phyloP scores from a whole-genome alignment of 2,888 invertebrate species.

The Sarcophaga variegata region DNA sequence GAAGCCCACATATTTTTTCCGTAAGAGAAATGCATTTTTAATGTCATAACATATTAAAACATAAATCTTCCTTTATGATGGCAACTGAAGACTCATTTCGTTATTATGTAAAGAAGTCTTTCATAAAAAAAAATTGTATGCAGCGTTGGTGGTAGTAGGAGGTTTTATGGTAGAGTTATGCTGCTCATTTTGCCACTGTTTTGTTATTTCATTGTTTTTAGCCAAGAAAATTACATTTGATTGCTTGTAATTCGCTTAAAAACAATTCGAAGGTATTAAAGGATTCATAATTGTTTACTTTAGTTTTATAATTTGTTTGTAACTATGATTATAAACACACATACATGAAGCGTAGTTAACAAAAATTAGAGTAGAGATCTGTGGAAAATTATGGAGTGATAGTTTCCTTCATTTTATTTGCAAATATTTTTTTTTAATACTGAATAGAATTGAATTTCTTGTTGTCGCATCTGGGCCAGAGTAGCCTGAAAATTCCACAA shows the following conservation, averaged over 20 bases:
- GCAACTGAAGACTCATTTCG: background rate
- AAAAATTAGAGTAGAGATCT: background rate
- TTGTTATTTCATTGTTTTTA: constrained; percentile 6
- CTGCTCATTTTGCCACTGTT: constrained; percentile 15
- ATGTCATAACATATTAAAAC: background rate
- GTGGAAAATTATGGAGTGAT: background rate
- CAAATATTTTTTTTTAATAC: no score
- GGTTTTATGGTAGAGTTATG: background rate
- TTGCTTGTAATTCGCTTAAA: constrained; percentile 37
- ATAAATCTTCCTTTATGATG: constrained; percentile 21
- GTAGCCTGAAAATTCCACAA: no score
- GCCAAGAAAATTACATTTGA: constrained; percentile 51
- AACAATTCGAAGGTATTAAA: constrained; percentile 41
- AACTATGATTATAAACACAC: background rate
- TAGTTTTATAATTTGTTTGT: background rate
- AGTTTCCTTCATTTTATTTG: no score
- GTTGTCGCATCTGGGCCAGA: no score
- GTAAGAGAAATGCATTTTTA: background rate
- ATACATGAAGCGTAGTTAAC: constrained; percentile 27
- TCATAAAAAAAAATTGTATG: background rate
- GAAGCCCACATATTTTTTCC: background rate
- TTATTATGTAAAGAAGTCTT: constrained; percentile 53
- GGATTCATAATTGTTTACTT: constrained; percentile 31
- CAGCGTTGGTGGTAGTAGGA: no score
- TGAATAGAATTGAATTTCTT: no score